Percentiles rank a stretch among this genome's conserved stretches.
Conservation (phyloP, 2,888 invertebrate species). For the Sepioteuthis lessoniana region DNA sequence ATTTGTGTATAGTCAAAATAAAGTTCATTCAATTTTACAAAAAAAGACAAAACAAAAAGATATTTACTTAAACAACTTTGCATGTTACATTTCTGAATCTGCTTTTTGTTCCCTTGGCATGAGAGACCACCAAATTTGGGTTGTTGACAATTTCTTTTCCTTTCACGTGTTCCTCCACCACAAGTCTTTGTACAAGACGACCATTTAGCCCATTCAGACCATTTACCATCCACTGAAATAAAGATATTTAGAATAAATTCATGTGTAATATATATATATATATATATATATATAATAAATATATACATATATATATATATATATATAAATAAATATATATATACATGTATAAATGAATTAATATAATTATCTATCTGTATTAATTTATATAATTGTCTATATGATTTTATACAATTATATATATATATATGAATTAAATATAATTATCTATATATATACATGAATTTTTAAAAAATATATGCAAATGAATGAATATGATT, state of each 20-base stretch:
- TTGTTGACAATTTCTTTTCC: slow-evolving; percentile 76
- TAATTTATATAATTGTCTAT: too few species aligned
- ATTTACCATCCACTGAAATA: slow-evolving; percentile 74
- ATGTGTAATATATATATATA: neutral
- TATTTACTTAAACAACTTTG: slow-evolving; percentile 70
- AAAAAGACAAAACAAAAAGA: neutral
- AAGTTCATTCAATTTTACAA: neutral
- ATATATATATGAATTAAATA: too few species aligned
- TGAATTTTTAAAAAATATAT: too few species aligned
- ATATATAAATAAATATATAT: too few species aligned
- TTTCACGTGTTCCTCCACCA: slow-evolving; percentile 77
- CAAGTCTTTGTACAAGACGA: slow-evolving; percentile 78
- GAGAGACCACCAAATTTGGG: slow-evolving; percentile 75
- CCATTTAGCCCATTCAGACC: slow-evolving; percentile 80
- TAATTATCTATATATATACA: too few species aligned
- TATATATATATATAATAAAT: too few species aligned
- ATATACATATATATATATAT: too few species aligned
- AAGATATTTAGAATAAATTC: neutral
- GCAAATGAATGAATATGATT: too few species aligned
- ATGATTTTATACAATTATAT: too few species aligned
- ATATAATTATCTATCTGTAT: too few species aligned
- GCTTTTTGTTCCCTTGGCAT: slow-evolving; percentile 74
- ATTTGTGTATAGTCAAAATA: neutral
- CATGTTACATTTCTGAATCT: slow-evolving; percentile 68
- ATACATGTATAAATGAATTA: too few species aligned